Percentiles rank a stretch among this genome's conserved stretches.
phyloP scores from a whole-genome alignment of 30 jellyfish, hydroid and myxozoan genomes.

The Turritopsis dohrnii region DNA sequence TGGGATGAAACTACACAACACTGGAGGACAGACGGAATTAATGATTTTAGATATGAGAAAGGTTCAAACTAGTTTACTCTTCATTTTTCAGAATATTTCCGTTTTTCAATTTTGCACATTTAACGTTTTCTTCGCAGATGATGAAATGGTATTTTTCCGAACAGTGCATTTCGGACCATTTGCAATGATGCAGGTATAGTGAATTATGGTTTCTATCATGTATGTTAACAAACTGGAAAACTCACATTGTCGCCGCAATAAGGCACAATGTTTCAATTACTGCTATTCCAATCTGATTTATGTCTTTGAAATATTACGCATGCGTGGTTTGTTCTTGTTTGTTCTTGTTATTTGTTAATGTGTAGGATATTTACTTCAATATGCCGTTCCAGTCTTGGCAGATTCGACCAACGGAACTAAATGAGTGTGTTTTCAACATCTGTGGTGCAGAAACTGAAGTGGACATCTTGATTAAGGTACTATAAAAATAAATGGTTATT shows the following conservation, averaged over 20 bases:
- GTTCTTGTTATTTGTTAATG: background rate
- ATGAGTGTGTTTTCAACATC: slow-evolving; percentile 54
- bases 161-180: slow-evolving; percentile 68
- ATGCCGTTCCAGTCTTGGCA: slow-evolving; percentile 96
- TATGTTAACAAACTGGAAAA: background rate
- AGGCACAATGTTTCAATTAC: no score
- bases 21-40: slow-evolving; percentile 77
- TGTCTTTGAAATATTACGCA: no score
- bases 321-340: no score
- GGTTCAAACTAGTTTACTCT: slow-evolving; percentile 30
- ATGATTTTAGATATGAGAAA: slow-evolving; percentile 57
- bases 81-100: background rate
- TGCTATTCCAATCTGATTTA: no score
- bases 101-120: background rate
- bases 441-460: slow-evolving; percentile 79
- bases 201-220: background rate
- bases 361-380: slow-evolving; percentile 72
- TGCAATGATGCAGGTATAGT: slow-evolving; percentile 70
- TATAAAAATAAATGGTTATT: background rate
- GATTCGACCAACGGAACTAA: slow-evolving; percentile 58
- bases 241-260: no score
- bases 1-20: slow-evolving; percentile 86
- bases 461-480: slow-evolving; percentile 75
- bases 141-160: slow-evolving; percentile 52
- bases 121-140: slow-evolving; percentile 35